Evolutionary conservation across 2,113 vertebrate genomes (phyloP), one percentile per base, ranked within the genome.

Genomic region (Lanius ludovicianus): DNA sequence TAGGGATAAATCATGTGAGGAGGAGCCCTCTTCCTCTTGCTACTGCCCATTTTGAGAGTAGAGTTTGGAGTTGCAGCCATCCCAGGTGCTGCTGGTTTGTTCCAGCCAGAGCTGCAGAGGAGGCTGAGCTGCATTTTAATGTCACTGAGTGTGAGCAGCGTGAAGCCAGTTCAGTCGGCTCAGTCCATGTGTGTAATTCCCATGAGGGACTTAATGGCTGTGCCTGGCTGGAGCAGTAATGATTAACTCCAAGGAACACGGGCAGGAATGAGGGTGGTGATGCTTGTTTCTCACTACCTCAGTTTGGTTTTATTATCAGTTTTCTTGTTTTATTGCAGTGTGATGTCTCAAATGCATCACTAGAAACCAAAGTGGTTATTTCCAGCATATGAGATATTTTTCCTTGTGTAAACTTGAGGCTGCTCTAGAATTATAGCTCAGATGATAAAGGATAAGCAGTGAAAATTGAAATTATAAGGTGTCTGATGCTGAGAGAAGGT

Each of bases 41-140:
- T 47, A 0, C 8, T 8, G 21, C 39, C 25, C 28, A 37, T 67
- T 78, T 85, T 83, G 46, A 8, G 59, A 10, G 44, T 35, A 31
- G 42, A 33, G 18, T 87, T 83, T 91, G 70, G 67, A 67, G 39
- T 59, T 85, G 62, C 6, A 5, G 33, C 55, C 30, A 2, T 55
- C 15, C 57, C 39, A 47, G 30, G 31, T 74, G 76, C 90, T 86
- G 10, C 56, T 49, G 88, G 24, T 47, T 84, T 70, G 55, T 78
- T 74, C 37, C 21, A 28, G 67, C 37, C 22, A 19, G 56, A n/a
- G 68, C 57, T 86, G 21, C 16, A 27, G 79, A 23, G 88, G 27
- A 81, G 53, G 60, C 90, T 81, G 83, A 76, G 90, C 70, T 96
- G 70, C 75, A 8, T 89, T 89, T 95, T 68, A 53, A 60, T 57